A percentile compares a stretch with the other conserved stretches of the same genome.
phyloP scores from a whole-genome alignment of 2,797 vertebrate genomes.

The Notolepis coatsorum region DNA sequence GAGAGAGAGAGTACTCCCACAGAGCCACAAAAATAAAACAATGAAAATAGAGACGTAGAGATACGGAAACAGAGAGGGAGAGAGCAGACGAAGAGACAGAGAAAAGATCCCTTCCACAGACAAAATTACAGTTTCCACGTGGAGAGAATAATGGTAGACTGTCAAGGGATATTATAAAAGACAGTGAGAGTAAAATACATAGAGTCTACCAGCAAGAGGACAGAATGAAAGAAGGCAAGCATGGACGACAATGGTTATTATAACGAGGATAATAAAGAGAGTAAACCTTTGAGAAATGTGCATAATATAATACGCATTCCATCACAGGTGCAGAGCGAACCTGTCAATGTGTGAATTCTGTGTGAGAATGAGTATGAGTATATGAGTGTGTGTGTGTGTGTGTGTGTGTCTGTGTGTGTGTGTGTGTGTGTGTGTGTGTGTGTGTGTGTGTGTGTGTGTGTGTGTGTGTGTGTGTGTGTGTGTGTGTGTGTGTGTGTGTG shows the following conservation, averaged over 20 bases:
- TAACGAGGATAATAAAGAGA: not conserved
- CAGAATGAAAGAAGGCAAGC: not conserved
- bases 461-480: too few species aligned
- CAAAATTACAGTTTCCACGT: not conserved
- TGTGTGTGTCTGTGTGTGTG: too few species aligned
- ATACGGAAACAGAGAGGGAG: not conserved
- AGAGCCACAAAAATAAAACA: constrained; percentile 12
- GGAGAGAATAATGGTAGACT: not conserved
- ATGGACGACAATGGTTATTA: not conserved
- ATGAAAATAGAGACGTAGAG: not conserved
- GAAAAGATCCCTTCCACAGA: not conserved
- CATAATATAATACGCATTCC: not conserved
- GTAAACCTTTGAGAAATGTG: too few species aligned
- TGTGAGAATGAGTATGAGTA: too few species aligned
- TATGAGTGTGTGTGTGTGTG: too few species aligned
- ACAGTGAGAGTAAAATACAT: not conserved
- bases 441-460: too few species aligned
- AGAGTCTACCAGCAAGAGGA: not conserved
- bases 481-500: too few species aligned
- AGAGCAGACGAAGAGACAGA: not conserved
- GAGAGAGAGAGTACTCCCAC: constrained; percentile 20
- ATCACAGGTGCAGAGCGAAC: not conserved
- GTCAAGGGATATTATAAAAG: not conserved
- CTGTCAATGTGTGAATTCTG: not conserved
- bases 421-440: too few species aligned